Evolutionary conservation across 2,113 vertebrate species (phyloP), one percentile per base, ranked within the genome.

Genomic region (Triplophysa tibetana): DNA sequence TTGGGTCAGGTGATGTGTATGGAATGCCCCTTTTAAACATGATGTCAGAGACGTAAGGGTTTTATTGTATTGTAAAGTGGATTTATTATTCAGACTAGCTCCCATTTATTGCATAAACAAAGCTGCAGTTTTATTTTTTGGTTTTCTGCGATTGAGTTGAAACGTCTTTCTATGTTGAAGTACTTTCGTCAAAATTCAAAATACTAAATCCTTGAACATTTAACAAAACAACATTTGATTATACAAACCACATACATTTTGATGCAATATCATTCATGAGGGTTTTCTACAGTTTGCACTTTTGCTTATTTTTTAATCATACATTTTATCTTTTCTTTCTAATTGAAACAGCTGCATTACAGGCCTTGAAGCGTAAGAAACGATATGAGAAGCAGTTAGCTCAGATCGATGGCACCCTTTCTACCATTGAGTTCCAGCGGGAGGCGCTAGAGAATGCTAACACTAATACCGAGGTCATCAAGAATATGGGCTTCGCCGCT

Each of bases 401-500:
- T 0, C 98, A 99, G 93, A 99, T 99, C 0, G 97, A 99, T 2
- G 97, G 98, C 76, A 98, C 98, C 0, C 88, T 99, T 45, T 98
- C 97, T 3, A 99, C 98, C 24, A 99, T 99, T 0, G 97, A 99
- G 79, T 99, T 98, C 86, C 98, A 99, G 93, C 92, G 97, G 75
- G 97, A 98, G 89, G 97, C 97, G 66, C 91, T 99, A 81, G 98
- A 99, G 89, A 99, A 99, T 16, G 98, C 97, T 89, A 97, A 99
- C 87, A 99, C 98, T n/a, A 99, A 99, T 93, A 99, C 98, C 0
- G 98, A 99, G 92, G 98, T 99, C 87, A 96, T 99, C 78, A 99
- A 98, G 93, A 98, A 98, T 85, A 97, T 99, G 97, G 95, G 97
- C 0, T 95, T 93, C 17, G 98, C 97, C 9, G 97, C 98, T 64